Conservation (phyloP, 2,797 vertebrate genomes). For the Tenualosa thibaudeaui region DNA sequence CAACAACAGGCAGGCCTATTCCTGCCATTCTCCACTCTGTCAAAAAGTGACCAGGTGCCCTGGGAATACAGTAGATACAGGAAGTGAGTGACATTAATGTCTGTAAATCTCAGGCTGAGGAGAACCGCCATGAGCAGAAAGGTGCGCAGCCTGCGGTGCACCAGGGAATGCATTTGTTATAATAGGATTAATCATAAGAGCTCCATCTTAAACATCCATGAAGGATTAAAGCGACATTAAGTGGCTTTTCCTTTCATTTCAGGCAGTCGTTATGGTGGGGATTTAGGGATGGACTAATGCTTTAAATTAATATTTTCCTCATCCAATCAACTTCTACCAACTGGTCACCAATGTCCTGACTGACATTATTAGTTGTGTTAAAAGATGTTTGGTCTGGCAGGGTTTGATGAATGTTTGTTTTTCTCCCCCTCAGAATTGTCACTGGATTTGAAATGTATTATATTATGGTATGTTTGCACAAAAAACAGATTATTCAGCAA, state of each 20-base stretch:
- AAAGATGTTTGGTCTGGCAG: neutral
- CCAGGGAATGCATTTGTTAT: neutral
- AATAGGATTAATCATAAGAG: slow-evolving; percentile 18
- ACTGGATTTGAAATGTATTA: neutral
- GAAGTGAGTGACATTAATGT: neutral
- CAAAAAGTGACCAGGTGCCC: neutral
- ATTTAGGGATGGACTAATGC: neutral
- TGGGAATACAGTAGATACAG: neutral
- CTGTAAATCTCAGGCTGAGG: neutral
- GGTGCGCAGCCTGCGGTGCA: neutral
- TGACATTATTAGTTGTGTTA: neutral
- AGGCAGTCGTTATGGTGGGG: slow-evolving; percentile 17
- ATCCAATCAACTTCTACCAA: neutral
- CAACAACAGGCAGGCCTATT: neutral
- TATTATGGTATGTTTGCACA: neutral
- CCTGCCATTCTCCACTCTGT: neutral
- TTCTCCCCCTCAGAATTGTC: neutral
- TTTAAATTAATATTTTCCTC: neutral
- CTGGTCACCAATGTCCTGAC: slow-evolving; percentile 11
- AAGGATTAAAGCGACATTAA: neutral
- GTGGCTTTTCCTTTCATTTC: slow-evolving; percentile 7
- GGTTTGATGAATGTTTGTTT: slow-evolving; percentile 1
- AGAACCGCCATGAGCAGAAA: neutral
- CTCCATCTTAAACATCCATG: neutral
- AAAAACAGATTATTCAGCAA: neutral